A percentile compares a stretch with the other conserved stretches of the same genome.
phyloP scores from a whole-genome alignment of 2,113 vertebrate species.

The Montifringilla adamsi region DNA sequence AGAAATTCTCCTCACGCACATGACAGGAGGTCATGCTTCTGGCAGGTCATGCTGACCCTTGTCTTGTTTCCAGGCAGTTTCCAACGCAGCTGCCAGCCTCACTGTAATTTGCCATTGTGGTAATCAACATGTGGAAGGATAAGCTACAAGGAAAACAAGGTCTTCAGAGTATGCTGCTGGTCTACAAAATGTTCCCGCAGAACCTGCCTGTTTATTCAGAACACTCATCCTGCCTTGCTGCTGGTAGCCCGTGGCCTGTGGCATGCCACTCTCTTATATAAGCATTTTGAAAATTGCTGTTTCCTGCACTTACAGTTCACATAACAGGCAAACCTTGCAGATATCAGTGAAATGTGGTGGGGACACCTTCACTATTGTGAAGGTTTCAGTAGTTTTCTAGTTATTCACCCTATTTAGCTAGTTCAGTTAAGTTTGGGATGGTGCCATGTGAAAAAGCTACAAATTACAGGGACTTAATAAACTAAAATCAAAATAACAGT shows the following conservation, averaged over 20 bases:
- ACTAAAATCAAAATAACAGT: neutral
- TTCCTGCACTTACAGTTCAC: neutral
- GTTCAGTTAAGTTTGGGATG: neutral
- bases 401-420: neutral
- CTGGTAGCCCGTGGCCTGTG: rapidly evolving
- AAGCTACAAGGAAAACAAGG: neutral
- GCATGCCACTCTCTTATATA: too few relatives aligned
- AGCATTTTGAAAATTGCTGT: neutral
- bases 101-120: neutral
- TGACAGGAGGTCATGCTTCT: neutral
- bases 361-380: rapidly evolving
- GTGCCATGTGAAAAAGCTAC: neutral
- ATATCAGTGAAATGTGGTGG: neutral
- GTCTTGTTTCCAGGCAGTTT: neutral
- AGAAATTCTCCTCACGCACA: neutral
- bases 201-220: neutral
- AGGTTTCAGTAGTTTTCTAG: neutral
- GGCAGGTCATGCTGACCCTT: neutral
- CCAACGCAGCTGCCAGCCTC: neutral
- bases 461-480: neutral
- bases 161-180: neutral
- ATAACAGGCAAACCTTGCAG: neutral
- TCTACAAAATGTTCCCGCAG: neutral
- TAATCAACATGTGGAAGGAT: neutral
- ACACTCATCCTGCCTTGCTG: neutral